These are phyloP conservation scores for Pteronura brasiliensis DNA, from an alignment of 2,113 vertebrate genomes.

Conservation along the genomic window DNA sequence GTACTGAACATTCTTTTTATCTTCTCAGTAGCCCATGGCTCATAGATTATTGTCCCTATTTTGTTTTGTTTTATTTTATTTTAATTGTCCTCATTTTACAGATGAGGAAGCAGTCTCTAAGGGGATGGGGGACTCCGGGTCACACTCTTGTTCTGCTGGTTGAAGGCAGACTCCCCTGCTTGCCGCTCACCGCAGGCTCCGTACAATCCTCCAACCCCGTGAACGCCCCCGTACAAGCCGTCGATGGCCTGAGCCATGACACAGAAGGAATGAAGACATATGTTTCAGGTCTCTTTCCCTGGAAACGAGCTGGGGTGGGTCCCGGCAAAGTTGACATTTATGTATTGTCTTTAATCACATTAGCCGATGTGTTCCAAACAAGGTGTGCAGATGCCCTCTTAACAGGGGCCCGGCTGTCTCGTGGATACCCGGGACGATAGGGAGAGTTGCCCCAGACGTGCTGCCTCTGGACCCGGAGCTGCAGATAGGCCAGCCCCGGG, in stretches of 20 bases:
- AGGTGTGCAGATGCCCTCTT: constrained; percentile 27
- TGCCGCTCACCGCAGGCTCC: neutral
- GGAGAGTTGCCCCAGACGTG: neutral
- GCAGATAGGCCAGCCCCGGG: rapidly evolving
- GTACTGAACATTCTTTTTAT: neutral
- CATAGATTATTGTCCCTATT: neutral
- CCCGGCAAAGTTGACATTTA: constrained; percentile 39
- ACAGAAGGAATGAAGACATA: constrained; percentile 1
- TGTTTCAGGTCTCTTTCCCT: constrained; percentile 26
- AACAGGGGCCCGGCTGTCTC: neutral
- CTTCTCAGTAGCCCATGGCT: neutral
- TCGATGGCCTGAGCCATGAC: neutral
- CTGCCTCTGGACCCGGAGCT: neutral
- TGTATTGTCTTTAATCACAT: constrained; percentile 56
- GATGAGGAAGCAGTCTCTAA: neutral
- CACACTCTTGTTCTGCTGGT: neutral
- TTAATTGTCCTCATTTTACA: neutral
- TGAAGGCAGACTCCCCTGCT: too few relatives aligned
- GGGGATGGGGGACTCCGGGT: neutral
- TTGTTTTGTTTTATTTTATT: neutral
- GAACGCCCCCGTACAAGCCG: neutral
- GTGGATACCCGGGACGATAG: neutral
- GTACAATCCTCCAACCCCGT: rapidly evolving
- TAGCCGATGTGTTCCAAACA: constrained; percentile 32
- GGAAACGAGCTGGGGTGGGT: constrained; percentile 45